Percentiles rank a stretch among this genome's conserved stretches.
phyloP scores from a whole-genome alignment of 2,888 invertebrate species.

The Polydrusus pterygomalis region DNA sequence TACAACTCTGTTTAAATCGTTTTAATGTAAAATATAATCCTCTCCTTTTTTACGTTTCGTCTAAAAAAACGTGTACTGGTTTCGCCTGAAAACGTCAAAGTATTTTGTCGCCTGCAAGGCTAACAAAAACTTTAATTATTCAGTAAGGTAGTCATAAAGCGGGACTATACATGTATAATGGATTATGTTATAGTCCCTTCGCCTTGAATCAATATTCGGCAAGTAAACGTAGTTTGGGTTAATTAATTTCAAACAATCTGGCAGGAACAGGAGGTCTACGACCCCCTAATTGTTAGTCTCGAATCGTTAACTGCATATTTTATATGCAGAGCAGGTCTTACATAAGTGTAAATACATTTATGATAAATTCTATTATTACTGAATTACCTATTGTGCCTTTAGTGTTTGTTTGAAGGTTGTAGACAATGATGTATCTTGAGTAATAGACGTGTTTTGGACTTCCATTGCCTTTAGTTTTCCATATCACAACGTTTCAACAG shows the following conservation, averaged over 20 bases:
- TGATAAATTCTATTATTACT: not conserved
- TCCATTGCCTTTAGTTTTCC: too few relatives aligned
- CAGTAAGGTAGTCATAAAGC: not conserved
- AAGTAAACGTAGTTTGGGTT: slow-evolving; percentile 21
- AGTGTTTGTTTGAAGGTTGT: too few relatives aligned
- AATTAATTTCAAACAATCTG: slow-evolving; percentile 30
- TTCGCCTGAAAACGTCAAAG: too few relatives aligned
- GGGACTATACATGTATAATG: not conserved
- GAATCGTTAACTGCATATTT: slow-evolving; percentile 4
- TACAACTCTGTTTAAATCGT: too few relatives aligned
- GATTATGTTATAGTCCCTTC: not conserved
- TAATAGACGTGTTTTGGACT: too few relatives aligned
- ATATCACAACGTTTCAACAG: too few relatives aligned
- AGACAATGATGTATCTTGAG: too few relatives aligned
- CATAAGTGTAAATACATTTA: not conserved
- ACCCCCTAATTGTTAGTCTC: slow-evolving; percentile 15
- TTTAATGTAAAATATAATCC: too few relatives aligned
- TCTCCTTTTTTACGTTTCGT: too few relatives aligned
- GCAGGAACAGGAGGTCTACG: not conserved
- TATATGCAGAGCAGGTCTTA: not conserved
- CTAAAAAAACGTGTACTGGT: too few relatives aligned
- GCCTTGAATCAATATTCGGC: slow-evolving; percentile 9
- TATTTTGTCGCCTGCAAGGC: too few relatives aligned
- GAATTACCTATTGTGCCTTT: too few relatives aligned
- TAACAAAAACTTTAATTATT: not conserved